phyloP scores from a whole-genome alignment of 2,888 invertebrate genomes.

The Scrobipalpa atriplicella region DNA sequence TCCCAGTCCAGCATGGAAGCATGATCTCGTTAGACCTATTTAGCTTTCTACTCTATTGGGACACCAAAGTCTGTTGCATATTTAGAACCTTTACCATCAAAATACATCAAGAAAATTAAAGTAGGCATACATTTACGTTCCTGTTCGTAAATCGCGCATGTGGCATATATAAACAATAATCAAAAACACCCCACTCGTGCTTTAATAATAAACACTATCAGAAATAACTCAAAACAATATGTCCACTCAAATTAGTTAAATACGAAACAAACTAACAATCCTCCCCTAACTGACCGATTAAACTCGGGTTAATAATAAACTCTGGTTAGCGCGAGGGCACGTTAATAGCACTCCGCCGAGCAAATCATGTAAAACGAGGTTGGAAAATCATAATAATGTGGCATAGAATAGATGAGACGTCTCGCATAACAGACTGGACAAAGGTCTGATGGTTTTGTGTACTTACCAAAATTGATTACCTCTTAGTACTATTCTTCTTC shows the following conservation, averaged over 20 bases:
- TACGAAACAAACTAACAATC: conserved; percentile 20
- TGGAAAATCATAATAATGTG: conserved; percentile 49
- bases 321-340: conserved; percentile 32
- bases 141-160: too few relatives aligned
- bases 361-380: conserved; percentile 60
- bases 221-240: conserved; percentile 20
- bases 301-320: conserved; percentile 35
- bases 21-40: too few relatives aligned
- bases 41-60: too few relatives aligned
- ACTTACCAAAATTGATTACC: too few relatives aligned
- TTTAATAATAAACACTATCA: conserved; percentile 27
- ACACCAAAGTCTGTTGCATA: too few relatives aligned
- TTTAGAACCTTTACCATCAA: too few relatives aligned
- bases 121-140: too few relatives aligned
- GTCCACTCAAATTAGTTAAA: conserved; percentile 22
- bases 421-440: neutral
- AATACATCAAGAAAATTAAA: too few relatives aligned
- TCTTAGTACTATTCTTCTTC: neutral
- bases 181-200: neutral
- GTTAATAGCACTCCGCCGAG: conserved; percentile 62
- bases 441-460: too few relatives aligned
- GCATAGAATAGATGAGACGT: conserved; percentile 42
- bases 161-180: neutral
- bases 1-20: too few relatives aligned
- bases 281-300: conserved; percentile 17